Evolutionary conservation across 2,113 vertebrate genomes (phyloP).

Genomic region (Eonycteris spelaea): DNA sequence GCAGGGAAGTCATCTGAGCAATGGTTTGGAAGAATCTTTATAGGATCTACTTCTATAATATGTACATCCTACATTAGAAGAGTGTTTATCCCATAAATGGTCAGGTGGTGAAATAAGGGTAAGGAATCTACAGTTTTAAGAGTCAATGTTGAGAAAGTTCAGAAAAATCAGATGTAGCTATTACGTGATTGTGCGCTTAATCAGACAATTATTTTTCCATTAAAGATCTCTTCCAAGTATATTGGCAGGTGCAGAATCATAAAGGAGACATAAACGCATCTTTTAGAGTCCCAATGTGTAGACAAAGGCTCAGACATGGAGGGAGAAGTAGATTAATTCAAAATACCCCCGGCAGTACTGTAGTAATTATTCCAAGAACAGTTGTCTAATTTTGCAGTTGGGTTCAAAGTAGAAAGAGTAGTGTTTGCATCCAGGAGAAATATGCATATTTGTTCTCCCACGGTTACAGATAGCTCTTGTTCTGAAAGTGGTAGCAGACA

Average conservation of each 20-base stretch:
- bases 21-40: background rate
- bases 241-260: background rate
- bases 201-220: constrained; percentile 1
- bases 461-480: background rate
- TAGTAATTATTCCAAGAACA: background rate
- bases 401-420: background rate
- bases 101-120: background rate
- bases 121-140: background rate
- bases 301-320: background rate
- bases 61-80: background rate
- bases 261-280: background rate
- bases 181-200: background rate
- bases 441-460: background rate
- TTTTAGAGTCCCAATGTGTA: background rate
- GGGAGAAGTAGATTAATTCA: background rate
- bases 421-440: background rate
- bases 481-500: background rate
- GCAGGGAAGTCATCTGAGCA: background rate
- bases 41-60: background rate
- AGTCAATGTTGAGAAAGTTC: background rate
- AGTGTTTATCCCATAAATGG: background rate
- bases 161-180: background rate
- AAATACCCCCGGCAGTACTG: background rate
- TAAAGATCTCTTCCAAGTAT: background rate
- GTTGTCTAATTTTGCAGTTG: background rate